Percentiles rank a stretch among this genome's conserved stretches.
Conservation (phyloP, 2,888 invertebrate species). For the Eupithecia tripunctaria region DNA sequence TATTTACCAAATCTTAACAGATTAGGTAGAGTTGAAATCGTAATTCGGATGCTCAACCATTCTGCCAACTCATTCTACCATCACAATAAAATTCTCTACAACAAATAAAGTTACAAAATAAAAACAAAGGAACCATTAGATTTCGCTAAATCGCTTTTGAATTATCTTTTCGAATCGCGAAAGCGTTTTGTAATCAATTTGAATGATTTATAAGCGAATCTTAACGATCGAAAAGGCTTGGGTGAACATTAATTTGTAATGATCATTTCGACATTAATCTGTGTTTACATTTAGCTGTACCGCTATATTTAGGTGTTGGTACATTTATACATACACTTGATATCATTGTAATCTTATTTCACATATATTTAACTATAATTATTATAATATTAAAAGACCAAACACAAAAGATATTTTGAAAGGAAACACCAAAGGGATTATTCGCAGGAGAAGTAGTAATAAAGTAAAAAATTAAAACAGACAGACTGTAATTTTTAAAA, state of each 20-base stretch:
- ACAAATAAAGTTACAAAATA: slow-evolving; percentile 4
- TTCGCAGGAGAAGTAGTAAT: too few species aligned
- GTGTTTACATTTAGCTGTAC: slow-evolving; percentile 9
- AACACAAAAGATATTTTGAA: too few species aligned
- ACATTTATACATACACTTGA: too few species aligned
- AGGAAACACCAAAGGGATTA: too few species aligned
- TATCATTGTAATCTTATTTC: too few species aligned
- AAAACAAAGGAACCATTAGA: slow-evolving; percentile 28
- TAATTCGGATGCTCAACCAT: not conserved
- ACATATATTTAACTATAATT: too few species aligned
- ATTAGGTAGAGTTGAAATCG: too few species aligned
- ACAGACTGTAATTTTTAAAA: too few species aligned
- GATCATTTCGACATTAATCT: slow-evolving; percentile 23
- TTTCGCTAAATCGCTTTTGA: slow-evolving; percentile 31
- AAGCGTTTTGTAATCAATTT: slow-evolving; percentile 28
- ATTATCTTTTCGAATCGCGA: slow-evolving; percentile 25
- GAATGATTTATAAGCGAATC: slow-evolving; percentile 31
- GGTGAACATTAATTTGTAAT: slow-evolving; percentile 23
- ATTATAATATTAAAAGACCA: too few species aligned
- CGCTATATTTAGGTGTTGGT: not conserved
- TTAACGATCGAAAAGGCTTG: slow-evolving; percentile 31
- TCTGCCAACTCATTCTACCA: not conserved
- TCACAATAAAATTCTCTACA: not conserved
- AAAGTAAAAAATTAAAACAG: too few species aligned
- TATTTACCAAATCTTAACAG: too few species aligned